Evolutionary conservation across 2,797 vertebrate species (phyloP).

Genomic region (Hyperoplus lanceolatus): DNA sequence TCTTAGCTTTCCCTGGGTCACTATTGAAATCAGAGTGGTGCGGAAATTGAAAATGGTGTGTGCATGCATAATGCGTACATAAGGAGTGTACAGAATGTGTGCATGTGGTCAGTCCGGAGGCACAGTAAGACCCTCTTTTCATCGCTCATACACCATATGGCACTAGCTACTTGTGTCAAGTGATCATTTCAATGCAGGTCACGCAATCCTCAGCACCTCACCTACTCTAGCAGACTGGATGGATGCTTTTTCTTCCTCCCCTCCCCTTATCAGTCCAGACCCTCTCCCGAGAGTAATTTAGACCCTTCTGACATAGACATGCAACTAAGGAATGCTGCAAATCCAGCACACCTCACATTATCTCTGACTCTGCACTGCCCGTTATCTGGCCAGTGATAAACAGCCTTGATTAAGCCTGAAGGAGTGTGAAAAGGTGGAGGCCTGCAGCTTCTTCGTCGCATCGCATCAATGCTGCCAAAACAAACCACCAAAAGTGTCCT

Average conservation of each 20-base stretch:
- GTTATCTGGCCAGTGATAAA: conserved; percentile 18
- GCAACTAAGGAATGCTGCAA: conserved; percentile 2
- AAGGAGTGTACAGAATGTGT: conserved; percentile 6
- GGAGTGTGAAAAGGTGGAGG: conserved; percentile 32
- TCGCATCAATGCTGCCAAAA: conserved; percentile 64
- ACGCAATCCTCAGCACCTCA: conserved; percentile 50
- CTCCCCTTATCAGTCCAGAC: neutral
- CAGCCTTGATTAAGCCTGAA: conserved; percentile 30
- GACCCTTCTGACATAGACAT: neutral
- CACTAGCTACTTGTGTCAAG: conserved; percentile 65
- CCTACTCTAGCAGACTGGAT: neutral
- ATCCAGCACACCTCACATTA: conserved; percentile 3
- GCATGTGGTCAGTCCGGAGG: conserved; percentile 22
- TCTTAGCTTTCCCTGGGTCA: conserved; percentile 19
- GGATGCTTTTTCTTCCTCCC: neutral
- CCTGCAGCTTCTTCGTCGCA: conserved; percentile 32
- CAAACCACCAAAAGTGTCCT: conserved; percentile 22
- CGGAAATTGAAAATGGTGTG: conserved; percentile 22
- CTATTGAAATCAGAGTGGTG: conserved; percentile 30
- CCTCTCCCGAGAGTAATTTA: neutral
- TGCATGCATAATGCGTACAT: conserved; percentile 24
- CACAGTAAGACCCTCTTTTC: conserved; percentile 48
- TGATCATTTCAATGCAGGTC: conserved; percentile 60
- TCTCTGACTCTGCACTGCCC: neutral
- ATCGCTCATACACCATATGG: conserved; percentile 73